Evolutionary conservation across 2,113 vertebrate species (phyloP).

Genomic region (Toxotes chatareus): DNA sequence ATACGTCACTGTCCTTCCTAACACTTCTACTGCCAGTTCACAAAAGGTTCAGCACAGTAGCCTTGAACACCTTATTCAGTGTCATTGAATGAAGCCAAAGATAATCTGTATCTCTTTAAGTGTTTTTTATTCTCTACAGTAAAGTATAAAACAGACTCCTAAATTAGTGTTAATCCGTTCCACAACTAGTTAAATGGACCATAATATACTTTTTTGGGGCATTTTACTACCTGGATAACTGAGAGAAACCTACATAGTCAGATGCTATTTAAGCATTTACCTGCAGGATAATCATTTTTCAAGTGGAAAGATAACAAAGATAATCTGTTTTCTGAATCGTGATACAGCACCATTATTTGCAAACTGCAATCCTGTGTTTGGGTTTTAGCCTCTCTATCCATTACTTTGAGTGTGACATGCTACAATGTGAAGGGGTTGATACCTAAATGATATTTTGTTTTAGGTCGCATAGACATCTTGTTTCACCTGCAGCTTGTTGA

Average conservation of each 20-base stretch:
- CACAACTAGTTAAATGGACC: background rate
- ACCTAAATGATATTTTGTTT: constrained; percentile 9
- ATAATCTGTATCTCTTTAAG: background rate
- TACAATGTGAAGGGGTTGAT: constrained; percentile 6
- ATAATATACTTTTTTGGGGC: background rate
- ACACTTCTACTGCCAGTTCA: background rate
- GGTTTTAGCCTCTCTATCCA: background rate
- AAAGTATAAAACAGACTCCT: background rate
- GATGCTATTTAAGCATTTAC: background rate
- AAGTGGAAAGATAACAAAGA: background rate
- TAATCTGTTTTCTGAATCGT: background rate
- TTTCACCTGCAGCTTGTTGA: constrained; percentile 29
- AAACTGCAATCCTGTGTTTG: background rate
- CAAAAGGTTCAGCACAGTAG: background rate
- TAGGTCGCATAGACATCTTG: background rate
- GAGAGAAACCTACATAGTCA: background rate
- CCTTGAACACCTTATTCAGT: background rate
- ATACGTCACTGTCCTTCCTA: background rate
- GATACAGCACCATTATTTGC: constrained; percentile 6
- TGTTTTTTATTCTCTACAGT: background rate
- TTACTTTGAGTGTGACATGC: constrained; percentile 26
- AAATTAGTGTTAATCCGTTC: background rate
- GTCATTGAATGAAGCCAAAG: background rate
- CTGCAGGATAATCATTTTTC: background rate
- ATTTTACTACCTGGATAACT: background rate